phyloP scores from a whole-genome alignment of 2,113 vertebrate genomes.

The Nesoenas mayeri region DNA sequence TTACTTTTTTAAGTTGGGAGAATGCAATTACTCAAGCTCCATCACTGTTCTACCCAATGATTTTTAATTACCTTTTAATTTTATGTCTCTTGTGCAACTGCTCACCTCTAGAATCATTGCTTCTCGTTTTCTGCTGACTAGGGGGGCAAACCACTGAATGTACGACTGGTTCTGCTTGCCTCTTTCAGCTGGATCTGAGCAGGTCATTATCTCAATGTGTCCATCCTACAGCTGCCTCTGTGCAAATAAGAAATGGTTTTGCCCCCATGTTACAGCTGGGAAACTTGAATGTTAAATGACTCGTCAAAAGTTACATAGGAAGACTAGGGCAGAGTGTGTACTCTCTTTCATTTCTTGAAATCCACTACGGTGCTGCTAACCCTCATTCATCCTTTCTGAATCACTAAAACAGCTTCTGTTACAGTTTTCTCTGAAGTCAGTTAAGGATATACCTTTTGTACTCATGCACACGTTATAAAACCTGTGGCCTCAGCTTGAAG shows the following conservation, averaged over 20 bases:
- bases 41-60: constrained; percentile 53
- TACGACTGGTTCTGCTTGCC: neutral
- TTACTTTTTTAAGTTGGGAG: constrained; percentile 35
- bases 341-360: neutral
- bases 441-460: neutral
- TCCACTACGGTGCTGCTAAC: neutral
- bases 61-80: constrained; percentile 63
- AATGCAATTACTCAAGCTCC: constrained; percentile 57
- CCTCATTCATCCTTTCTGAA: neutral
- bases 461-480: neutral
- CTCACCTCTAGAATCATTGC: constrained; percentile 8
- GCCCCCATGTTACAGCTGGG: neutral
- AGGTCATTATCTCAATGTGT: neutral
- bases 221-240: neutral
- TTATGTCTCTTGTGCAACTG: constrained; percentile 43
- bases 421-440: neutral
- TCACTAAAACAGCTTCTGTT: neutral
- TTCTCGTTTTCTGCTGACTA: constrained; percentile 8
- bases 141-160: neutral
- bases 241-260: neutral
- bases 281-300: neutral
- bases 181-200: neutral
- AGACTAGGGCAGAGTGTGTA: neutral
- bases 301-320: neutral
- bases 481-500: neutral